These are phyloP conservation scores for Phyllotreta cruciferae DNA, from an alignment of 2,888 invertebrate species.

Conservation along the genomic window DNA sequence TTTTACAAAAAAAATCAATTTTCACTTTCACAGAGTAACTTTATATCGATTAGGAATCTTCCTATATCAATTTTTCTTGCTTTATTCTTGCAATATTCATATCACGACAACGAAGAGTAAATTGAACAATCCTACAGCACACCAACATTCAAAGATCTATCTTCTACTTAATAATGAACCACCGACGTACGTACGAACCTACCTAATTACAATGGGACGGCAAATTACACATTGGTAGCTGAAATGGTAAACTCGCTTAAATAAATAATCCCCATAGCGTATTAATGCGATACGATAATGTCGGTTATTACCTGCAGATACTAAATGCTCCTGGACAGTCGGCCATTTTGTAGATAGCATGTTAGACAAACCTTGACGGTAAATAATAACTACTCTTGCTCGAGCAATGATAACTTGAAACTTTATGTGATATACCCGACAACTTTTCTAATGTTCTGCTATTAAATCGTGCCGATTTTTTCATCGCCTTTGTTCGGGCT, in stretches of 20 bases:
- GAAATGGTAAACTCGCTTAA: slow-evolving; percentile 50
- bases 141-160: too few species aligned
- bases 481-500: too few species aligned
- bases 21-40: too few species aligned
- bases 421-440: slow-evolving; percentile 39
- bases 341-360: slow-evolving; percentile 55
- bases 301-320: slow-evolving; percentile 51
- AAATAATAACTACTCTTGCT: slow-evolving; percentile 49
- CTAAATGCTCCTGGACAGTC: slow-evolving; percentile 48
- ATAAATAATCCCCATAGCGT: slow-evolving; percentile 53
- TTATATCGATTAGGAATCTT: too few species aligned
- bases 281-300: slow-evolving; percentile 55
- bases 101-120: too few species aligned
- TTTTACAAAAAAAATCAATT: too few species aligned
- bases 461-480: slow-evolving; percentile 22
- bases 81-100: too few species aligned
- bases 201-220: slow-evolving; percentile 39
- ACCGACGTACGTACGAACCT: neutral
- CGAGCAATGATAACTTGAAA: slow-evolving; percentile 50
- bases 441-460: slow-evolving; percentile 33
- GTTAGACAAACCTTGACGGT: slow-evolving; percentile 47
- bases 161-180: slow-evolving; percentile 39
- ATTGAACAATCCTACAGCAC: too few species aligned
- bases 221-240: slow-evolving; percentile 45
- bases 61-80: too few species aligned